Percentiles rank a stretch among this genome's conserved stretches.
Conservation (phyloP, 2,888 invertebrate genomes). For the Xanthorhoe spadicearia region DNA sequence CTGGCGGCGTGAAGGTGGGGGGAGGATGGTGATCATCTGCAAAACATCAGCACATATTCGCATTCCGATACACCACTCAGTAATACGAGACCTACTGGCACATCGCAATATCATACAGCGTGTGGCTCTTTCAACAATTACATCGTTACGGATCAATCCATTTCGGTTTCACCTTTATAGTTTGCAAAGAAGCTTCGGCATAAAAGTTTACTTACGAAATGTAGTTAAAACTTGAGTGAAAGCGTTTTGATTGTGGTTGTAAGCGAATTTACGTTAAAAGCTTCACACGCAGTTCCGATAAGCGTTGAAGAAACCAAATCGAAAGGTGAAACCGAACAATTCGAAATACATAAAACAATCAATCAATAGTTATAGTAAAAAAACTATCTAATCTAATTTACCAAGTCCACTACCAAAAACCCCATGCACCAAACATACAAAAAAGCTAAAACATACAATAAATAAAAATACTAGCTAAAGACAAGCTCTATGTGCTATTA, state of each 20-base stretch:
- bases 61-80: slow-evolving; percentile 83
- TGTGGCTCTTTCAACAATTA: slow-evolving; percentile 57
- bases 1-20: slow-evolving; percentile 99
- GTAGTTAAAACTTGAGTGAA: slow-evolving; percentile 25
- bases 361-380: slow-evolving; percentile 47
- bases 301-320: slow-evolving; percentile 34
- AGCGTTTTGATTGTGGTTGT: slow-evolving; percentile 38
- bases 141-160: slow-evolving; percentile 42
- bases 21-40: slow-evolving; percentile 99
- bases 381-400: slow-evolving; percentile 47
- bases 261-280: slow-evolving; percentile 44
- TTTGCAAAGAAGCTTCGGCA: slow-evolving; percentile 39
- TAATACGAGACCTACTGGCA: slow-evolving; percentile 73
- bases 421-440: slow-evolving; percentile 72
- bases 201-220: slow-evolving; percentile 25
- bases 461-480: slow-evolving; percentile 62
- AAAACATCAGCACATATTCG: slow-evolving; percentile 90
- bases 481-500: slow-evolving; percentile 67
- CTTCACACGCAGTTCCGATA: slow-evolving; percentile 37
- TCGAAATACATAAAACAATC: slow-evolving; percentile 52
- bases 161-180: slow-evolving; percentile 59
- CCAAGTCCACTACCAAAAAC: slow-evolving; percentile 57
- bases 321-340: slow-evolving; percentile 63
- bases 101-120: slow-evolving; percentile 71
- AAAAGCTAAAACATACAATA: slow-evolving; percentile 58